phyloP scores from a whole-genome alignment of 1,140 invertebrate genomes.

The Himalopsyche phryganea region DNA sequence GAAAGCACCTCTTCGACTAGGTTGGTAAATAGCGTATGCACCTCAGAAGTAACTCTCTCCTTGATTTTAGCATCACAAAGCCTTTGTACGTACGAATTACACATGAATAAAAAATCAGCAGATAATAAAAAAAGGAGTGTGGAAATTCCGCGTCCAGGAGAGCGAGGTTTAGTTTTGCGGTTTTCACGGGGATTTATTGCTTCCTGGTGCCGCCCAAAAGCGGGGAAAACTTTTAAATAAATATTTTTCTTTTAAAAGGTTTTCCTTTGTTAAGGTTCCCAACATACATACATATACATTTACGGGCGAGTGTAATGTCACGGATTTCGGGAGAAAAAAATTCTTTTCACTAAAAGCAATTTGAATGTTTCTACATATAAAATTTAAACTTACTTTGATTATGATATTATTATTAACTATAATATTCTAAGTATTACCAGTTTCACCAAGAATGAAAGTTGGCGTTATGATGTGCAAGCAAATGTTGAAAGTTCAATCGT shows the following conservation, averaged over 20 bases:
- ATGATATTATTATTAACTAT: too few species aligned
- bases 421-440: too few species aligned
- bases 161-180: slow-evolving; percentile 24
- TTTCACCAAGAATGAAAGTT: too few species aligned
- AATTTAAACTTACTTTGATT: too few species aligned
- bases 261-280: slow-evolving; percentile 5
- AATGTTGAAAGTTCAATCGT: too few species aligned
- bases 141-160: slow-evolving; percentile 5
- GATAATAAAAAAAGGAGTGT: slow-evolving; percentile 18
- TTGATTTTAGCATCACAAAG: background rate
- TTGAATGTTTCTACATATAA: too few species aligned
- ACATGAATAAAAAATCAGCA: slow-evolving; percentile 27
- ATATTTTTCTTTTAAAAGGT: slow-evolving; percentile 25
- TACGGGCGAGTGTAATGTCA: too few species aligned
- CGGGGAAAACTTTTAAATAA: slow-evolving; percentile 34
- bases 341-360: too few species aligned
- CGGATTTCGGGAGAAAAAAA: too few species aligned
- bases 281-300: too few species aligned
- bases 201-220: slow-evolving; percentile 23
- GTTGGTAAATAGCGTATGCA: background rate
- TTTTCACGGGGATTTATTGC: slow-evolving; percentile 30
- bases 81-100: slow-evolving; percentile 1
- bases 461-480: too few species aligned
- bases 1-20: too few species aligned
- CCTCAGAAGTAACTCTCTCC: background rate